These are phyloP conservation scores for Phymatocera aterrima DNA, from an alignment of 2,888 invertebrate genomes.

Conservation along the genomic window DNA sequence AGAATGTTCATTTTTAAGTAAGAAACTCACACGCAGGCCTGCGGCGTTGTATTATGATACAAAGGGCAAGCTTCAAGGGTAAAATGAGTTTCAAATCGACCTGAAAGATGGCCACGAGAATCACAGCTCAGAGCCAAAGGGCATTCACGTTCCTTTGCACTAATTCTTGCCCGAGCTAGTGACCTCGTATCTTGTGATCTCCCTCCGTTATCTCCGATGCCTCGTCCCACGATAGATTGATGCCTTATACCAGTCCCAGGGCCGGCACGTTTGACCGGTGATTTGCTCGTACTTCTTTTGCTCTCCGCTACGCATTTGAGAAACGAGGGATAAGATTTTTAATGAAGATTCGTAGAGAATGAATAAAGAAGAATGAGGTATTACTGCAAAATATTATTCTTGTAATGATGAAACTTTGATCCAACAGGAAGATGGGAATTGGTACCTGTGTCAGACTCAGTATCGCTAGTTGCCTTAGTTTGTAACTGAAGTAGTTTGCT, in stretches of 20 bases:
- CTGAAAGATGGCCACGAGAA: conserved; percentile 91
- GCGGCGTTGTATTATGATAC: conserved; percentile 90
- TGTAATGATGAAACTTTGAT: too few relatives aligned
- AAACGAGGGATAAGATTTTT: too few relatives aligned
- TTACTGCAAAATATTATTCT: too few relatives aligned
- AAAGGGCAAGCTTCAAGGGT: conserved; percentile 93
- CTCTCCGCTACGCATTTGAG: conserved; percentile 61
- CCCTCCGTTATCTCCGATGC: conserved; percentile 58
- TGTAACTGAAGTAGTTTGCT: conserved; percentile 67
- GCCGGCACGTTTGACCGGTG: conserved; percentile 80
- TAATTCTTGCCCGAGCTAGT: conserved; percentile 59
- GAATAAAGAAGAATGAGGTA: too few relatives aligned
- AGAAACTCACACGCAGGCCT: conserved; percentile 79
- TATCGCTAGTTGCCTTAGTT: conserved; percentile 78
- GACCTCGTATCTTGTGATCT: conserved; percentile 58
- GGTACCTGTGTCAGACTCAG: conserved; percentile 81
- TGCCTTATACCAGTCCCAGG: conserved; percentile 72
- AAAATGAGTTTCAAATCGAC: conserved; percentile 88
- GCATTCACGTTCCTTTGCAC: conserved; percentile 83
- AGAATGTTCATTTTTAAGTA: too few relatives aligned
- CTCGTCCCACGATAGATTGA: conserved; percentile 61
- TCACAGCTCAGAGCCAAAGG: conserved; percentile 92
- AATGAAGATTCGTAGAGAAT: too few relatives aligned
- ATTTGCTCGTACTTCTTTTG: conserved; percentile 78
- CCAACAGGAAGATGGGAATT: not conserved